Base-by-base conservation (phyloP, 2,888 invertebrate genomes). In the Drosophila prolongata region DNA sequence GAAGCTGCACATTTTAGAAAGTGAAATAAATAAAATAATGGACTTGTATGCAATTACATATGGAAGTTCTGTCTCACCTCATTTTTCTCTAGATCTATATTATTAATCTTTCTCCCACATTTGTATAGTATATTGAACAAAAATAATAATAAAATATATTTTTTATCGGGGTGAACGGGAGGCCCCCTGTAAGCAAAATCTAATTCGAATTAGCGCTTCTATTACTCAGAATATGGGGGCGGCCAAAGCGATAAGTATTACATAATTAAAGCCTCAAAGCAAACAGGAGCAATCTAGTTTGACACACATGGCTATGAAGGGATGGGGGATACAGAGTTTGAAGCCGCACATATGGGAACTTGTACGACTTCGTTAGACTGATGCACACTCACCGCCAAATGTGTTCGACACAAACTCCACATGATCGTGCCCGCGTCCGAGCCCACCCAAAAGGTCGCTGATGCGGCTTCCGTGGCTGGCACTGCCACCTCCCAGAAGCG, bases 401-500 rank as follows among this genome's bases (percentile, higher is more conserved):
- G 96, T 95, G 92, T 98, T 98, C 90, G 95, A 96, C 74, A 96
- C 95, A 82, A 94, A 93, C 90, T 96, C 95, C 81, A 95, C 94
- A 89, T 94, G 93, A 92, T 96, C 95, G 91, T 95, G 90, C 52
- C 83, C 85, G 11, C 80, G 87, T 66, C 95, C 92, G 94, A 95
- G 60, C 1, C 76, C 89, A 4, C 87, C 87, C n/a, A 89, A 64
- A 27, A 83, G 75, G 50, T 85, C 87, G 93, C 96, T 96, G 93
- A 97, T 96, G 34, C 82, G 78, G 89, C 93, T 93, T 90, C 95
- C 95, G 91, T 95, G 95, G 92, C 95, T 95, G 93, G 96, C 96
- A 93, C 97, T 96, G 92, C 95, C 95, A 93, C 96, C 96, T 93
- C 97, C 97, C 58, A 98, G 94, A 80, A 98, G 95, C 92, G 98